Evolutionary conservation across 1,140 invertebrate species (phyloP).

Genomic region (Eciton burchellii): DNA sequence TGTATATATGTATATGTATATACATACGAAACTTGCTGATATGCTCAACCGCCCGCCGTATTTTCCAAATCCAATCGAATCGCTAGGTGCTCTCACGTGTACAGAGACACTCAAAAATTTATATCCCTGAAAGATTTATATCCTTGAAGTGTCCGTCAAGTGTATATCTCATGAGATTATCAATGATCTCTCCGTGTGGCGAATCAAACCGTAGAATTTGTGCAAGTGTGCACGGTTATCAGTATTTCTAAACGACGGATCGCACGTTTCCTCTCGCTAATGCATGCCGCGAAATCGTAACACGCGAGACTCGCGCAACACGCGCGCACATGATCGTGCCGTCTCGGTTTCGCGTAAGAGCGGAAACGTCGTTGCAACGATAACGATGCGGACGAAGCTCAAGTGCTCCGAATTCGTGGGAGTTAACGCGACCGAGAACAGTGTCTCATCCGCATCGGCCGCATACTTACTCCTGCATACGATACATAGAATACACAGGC

Average conservation of each 20-base stretch:
- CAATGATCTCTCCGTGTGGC: neutral
- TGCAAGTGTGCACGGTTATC: neutral
- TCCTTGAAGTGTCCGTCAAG: neutral
- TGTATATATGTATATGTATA: neutral
- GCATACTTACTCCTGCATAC: conserved; percentile 39
- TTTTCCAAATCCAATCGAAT: neutral
- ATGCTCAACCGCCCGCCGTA: neutral
- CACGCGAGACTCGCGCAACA: conserved; percentile 3
- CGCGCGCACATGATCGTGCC: neutral
- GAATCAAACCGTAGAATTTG: neutral
- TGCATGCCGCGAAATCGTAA: neutral
- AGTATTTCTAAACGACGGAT: neutral
- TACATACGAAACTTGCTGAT: too few relatives aligned
- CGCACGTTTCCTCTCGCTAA: neutral
- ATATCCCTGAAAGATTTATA: conserved; percentile 6
- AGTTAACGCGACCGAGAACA: conserved; percentile 38
- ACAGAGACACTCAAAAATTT: neutral
- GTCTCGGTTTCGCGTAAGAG: conserved; percentile 2
- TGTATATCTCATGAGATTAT: neutral
- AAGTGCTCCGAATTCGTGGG: conserved; percentile 53
- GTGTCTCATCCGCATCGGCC: neutral
- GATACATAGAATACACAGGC: neutral
- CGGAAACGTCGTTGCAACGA: conserved; percentile 18
- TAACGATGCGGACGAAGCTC: conserved; percentile 51
- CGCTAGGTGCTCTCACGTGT: neutral